These are phyloP conservation scores for Reticulitermes speratus DNA, from an alignment of 1,140 invertebrate genomes.

Conservation along the genomic window DNA sequence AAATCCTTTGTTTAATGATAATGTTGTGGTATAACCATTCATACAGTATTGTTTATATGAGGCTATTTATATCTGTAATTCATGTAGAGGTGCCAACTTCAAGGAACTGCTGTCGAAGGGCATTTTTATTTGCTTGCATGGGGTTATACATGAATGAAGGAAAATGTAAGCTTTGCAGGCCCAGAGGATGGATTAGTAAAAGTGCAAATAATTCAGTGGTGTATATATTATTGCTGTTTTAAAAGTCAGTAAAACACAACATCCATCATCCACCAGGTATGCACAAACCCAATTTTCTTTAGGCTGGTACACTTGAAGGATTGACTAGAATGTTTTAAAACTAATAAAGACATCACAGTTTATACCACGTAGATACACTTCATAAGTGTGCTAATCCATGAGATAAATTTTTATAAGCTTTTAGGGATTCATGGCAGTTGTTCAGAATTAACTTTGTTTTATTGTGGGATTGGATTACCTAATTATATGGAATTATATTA, in stretches of 20 bases:
- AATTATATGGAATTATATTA: background rate
- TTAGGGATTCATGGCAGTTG: too few relatives aligned
- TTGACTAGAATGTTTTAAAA: too few relatives aligned
- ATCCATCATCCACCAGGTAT: too few relatives aligned
- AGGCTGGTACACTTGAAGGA: too few relatives aligned
- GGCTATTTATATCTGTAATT: constrained; percentile 6
- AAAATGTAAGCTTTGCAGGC: background rate
- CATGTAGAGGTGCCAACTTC: background rate
- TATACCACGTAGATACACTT: too few relatives aligned
- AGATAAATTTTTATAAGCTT: too few relatives aligned
- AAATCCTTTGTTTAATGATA: background rate
- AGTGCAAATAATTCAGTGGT: background rate
- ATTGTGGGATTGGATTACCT: background rate
- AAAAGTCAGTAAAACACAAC: background rate
- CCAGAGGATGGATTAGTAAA: background rate
- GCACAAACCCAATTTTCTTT: too few relatives aligned
- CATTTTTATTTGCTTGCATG: background rate
- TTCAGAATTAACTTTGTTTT: too few relatives aligned
- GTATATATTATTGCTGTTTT: background rate
- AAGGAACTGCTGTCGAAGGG: background rate
- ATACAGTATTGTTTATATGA: constrained; percentile 3
- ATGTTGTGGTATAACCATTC: background rate
- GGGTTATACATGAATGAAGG: background rate
- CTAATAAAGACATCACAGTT: too few relatives aligned
- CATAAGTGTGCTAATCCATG: too few relatives aligned